A percentile compares a stretch with the other conserved stretches of the same genome.
Conservation (phyloP, 2,797 vertebrate species). For the Pipistrellus nathusii region DNA sequence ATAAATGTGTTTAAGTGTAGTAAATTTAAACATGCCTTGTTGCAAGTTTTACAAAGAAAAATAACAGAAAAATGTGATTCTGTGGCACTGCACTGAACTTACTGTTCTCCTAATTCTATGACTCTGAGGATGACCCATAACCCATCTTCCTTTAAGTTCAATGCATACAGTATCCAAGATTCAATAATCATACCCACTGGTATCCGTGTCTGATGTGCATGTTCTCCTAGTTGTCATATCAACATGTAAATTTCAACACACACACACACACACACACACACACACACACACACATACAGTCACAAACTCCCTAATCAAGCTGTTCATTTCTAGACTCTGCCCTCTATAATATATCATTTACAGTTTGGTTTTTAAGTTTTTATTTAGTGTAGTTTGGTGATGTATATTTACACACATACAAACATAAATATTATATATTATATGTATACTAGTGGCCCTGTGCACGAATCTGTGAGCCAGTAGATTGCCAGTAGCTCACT, state of each 20-base stretch:
- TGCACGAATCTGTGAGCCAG: too few relatives aligned
- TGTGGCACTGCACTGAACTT: background rate
- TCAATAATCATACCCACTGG: background rate
- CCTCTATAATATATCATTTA: background rate
- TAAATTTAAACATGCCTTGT: background rate
- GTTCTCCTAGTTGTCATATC: background rate
- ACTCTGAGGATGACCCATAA: background rate
- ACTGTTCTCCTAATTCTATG: background rate
- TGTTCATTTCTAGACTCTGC: background rate
- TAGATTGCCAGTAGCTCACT: too few relatives aligned
- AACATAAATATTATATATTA: background rate
- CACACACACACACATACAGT: background rate
- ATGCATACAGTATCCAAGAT: background rate
- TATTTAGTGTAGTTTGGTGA: background rate
- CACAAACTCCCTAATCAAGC: background rate
- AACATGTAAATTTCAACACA: background rate
- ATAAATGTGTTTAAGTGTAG: background rate
- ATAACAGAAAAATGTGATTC: background rate
- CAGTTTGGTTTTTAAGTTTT: background rate
- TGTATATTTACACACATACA: background rate
- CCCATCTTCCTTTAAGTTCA: background rate
- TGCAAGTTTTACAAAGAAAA: background rate
- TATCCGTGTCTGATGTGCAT: background rate
- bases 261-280: background rate
- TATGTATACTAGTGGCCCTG: too few relatives aligned